Conservation (phyloP, 2,113 vertebrate genomes). For the Raja brachyura region DNA sequence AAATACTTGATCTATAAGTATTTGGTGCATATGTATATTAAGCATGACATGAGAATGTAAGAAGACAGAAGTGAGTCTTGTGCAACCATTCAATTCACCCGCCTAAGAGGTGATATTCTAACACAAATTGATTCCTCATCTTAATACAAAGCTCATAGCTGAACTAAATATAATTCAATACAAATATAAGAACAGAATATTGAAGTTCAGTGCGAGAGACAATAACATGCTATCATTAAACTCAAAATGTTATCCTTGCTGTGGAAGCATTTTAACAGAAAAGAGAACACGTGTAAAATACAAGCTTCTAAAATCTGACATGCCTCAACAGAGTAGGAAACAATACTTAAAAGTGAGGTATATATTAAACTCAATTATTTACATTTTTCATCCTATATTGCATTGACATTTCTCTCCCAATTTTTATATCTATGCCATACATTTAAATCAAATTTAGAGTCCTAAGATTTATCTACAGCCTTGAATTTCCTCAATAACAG, state of each 20-base stretch:
- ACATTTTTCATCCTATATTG: too few relatives aligned
- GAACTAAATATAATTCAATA: background rate
- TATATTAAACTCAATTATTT: background rate
- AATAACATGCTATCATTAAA: background rate
- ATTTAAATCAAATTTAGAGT: too few relatives aligned
- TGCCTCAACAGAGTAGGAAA: constrained; percentile 44
- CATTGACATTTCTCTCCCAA: too few relatives aligned
- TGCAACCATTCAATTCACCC: background rate
- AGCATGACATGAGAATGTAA: too few relatives aligned
- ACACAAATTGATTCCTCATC: background rate
- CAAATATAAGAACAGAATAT: background rate
- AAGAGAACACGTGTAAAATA: constrained; percentile 82
- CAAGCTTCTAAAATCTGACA: constrained; percentile 63
- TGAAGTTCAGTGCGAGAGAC: background rate
- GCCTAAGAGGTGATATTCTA: background rate
- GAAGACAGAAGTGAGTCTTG: background rate
- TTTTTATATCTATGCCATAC: too few relatives aligned
- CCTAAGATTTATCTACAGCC: too few relatives aligned
- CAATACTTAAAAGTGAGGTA: constrained; percentile 14
- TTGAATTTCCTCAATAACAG: too few relatives aligned
- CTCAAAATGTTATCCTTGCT: background rate
- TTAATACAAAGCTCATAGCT: background rate
- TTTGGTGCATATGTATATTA: too few relatives aligned
- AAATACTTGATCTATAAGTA: too few relatives aligned
- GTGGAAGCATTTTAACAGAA: constrained; percentile 98